Base-by-base conservation (phyloP, 2,888 invertebrate genomes). In the Lasioglossum leucozonium region DNA sequence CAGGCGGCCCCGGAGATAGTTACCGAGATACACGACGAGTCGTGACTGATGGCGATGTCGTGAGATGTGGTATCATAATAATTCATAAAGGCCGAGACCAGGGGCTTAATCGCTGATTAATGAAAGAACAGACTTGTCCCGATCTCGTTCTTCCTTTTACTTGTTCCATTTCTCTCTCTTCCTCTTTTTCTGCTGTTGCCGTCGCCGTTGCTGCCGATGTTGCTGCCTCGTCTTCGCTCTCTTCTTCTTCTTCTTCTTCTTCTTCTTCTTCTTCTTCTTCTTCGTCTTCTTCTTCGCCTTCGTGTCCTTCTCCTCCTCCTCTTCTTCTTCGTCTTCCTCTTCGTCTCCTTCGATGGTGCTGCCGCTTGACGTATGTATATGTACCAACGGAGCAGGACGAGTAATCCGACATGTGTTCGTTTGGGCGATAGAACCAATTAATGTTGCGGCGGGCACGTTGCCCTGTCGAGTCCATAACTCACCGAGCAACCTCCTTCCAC, bases 41-140 rank as follows among this genome's bases (percentile, higher is more conserved):
- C 92, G 92, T 94, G 94, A 94, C 93, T 94, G 94, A 94, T 95
- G 94, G 93, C 93, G 91, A 93, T 93, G 94, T 94, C 94, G 94
- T 92, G 94, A 94, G 94, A 94, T 94, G 93, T 93, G 93, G 93
- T 94, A 94, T 94, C 94, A 93, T 94, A 93, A 94, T 95, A 94
- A 95, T 94, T 95, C 94, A 94, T 94, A 94, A 94, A 93, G 92
- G 92, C 92, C 92, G 91, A 90, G 91, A 90, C 92, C 91, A 90
- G 90, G 90, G 92, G 91, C 93, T 94, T 93, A 94, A 94, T 93
- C 93, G 93, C 91, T 94, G 94, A 95, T 94, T 94, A 94, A 94
- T 94, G 94, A 93, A 93, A 93, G 90, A 92, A 91, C 91, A 91
- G 91, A 90, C 93, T 93, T 91, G 91, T 92, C 91, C 89, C 91